phyloP scores from a whole-genome alignment of 2,797 vertebrate species.

The Pangasius larnaudii region DNA sequence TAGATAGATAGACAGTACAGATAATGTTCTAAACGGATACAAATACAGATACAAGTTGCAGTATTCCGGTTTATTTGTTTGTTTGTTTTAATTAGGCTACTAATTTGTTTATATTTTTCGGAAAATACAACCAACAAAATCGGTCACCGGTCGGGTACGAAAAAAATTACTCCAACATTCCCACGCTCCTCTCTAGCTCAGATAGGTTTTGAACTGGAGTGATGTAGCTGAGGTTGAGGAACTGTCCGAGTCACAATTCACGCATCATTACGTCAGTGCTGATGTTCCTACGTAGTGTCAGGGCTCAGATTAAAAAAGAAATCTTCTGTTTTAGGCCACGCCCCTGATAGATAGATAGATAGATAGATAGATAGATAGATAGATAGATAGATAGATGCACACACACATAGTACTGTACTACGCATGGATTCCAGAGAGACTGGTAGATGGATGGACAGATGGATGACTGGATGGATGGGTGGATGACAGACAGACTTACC shows the following conservation, averaged over 20 bases:
- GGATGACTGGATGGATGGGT: neutral
- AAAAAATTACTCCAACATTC: neutral
- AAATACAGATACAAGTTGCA: neutral
- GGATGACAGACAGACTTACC: slow-evolving; percentile 75
- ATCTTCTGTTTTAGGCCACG: too few species aligned
- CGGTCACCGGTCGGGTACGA: neutral
- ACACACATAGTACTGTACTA: too few species aligned
- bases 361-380: too few species aligned
- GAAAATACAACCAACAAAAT: neutral
- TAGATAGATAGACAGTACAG: neutral
- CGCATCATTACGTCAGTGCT: neutral
- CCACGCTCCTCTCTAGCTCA: neutral
- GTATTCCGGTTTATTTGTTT: neutral
- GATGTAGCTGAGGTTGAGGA: neutral
- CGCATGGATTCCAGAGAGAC: too few species aligned
- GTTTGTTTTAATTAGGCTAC: neutral
- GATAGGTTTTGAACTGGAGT: neutral
- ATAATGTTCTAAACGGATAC: neutral
- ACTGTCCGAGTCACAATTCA: neutral
- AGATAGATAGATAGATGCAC: too few species aligned
- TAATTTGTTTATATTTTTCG: neutral
- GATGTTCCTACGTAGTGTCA: neutral
- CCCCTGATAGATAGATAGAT: too few species aligned
- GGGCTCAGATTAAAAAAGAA: too few species aligned
- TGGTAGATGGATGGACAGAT: neutral